Base-by-base conservation (phyloP, 2,888 invertebrate species). In the Tenthredo distinguenda region DNA sequence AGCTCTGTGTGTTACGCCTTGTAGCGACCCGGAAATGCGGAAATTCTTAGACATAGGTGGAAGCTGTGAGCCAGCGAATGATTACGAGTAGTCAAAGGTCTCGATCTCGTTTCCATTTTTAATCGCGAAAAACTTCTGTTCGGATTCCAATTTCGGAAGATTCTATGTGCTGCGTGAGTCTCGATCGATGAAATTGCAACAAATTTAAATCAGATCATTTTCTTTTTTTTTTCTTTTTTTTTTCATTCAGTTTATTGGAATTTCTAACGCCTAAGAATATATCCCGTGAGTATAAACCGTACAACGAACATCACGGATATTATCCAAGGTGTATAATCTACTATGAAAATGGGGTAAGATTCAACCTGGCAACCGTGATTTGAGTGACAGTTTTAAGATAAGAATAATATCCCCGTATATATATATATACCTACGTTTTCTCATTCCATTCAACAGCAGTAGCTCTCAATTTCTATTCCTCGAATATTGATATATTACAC, bases 371-470 rank as follows among this genome's bases (percentile, higher is more conserved):
- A 83, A 83, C 82, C 79, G 82, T 85, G 85, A 81, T 85, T 85
- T 81, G 85, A 82, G 85, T 85, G 85, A 85, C 85, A 82, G 85
- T 68, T 55, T 50, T 47, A 55, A 77, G 85, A 85, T 85, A 85
- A 85, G 68, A 6, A 21, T 55, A 47, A 47, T 37, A 50, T 50
- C 72, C 47, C 50, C 34, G 81, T 55, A 18, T 31, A 26, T 76
- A 58, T 37, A 50, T 72, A 84, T 72, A 84, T 37, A 55, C 37
- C 76, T 84, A 65, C 72, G 47, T 47, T 40, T 84, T 43, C 43
- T 76, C 65, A 18, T 79, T 72, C 50, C 40, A 79, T 40, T 43
- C 21, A n/a, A n/a, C 40, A 0, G 26, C 18, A 81, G 79, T 72
- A 82, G 82, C 31, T 83, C 82, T 83, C 82, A 83, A 83, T 62